These are phyloP conservation scores for Nematolebias whitei DNA, from an alignment of 2,113 vertebrate species.

Conservation along the genomic window DNA sequence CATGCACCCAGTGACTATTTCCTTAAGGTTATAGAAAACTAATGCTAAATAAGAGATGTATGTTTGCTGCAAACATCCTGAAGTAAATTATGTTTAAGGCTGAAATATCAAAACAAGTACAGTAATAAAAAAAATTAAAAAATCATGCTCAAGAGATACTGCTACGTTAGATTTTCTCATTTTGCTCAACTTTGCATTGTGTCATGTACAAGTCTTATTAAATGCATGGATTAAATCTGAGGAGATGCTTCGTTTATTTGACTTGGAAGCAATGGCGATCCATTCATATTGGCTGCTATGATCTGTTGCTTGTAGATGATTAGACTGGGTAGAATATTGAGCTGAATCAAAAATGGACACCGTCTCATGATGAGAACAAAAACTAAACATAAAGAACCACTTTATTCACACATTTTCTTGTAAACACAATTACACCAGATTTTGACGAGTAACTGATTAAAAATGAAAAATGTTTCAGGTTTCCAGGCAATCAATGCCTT, in stretches of 20 bases:
- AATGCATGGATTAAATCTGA: slow-evolving; percentile 37
- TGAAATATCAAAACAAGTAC: too few species aligned
- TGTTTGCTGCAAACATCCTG: too few species aligned
- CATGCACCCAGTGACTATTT: too few species aligned
- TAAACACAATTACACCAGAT: slow-evolving; percentile 32
- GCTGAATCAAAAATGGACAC: slow-evolving; percentile 40
- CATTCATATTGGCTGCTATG: slow-evolving; percentile 61
- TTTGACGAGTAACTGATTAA: slow-evolving; percentile 21
- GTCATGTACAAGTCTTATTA: slow-evolving; percentile 38
- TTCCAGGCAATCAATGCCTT: background rate
- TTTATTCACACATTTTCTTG: background rate
- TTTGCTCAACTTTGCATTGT: slow-evolving; percentile 47
- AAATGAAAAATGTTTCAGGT: background rate
- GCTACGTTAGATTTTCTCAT: slow-evolving; percentile 51
- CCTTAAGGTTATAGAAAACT: too few species aligned
- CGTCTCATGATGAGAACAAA: slow-evolving; percentile 23
- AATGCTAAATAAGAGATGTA: too few species aligned
- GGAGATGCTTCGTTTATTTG: slow-evolving; percentile 65
- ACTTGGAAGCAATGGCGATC: slow-evolving; percentile 52
- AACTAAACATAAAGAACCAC: background rate
- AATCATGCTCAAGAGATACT: slow-evolving; percentile 20
- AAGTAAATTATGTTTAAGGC: too few species aligned
- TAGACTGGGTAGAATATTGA: slow-evolving; percentile 26
- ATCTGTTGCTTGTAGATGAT: slow-evolving; percentile 51
- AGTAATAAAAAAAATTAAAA: too few species aligned